Evolutionary conservation across 2,113 vertebrate species (phyloP), one percentile per base, ranked within the genome.

Genomic region (Triplophysa dalaica): DNA sequence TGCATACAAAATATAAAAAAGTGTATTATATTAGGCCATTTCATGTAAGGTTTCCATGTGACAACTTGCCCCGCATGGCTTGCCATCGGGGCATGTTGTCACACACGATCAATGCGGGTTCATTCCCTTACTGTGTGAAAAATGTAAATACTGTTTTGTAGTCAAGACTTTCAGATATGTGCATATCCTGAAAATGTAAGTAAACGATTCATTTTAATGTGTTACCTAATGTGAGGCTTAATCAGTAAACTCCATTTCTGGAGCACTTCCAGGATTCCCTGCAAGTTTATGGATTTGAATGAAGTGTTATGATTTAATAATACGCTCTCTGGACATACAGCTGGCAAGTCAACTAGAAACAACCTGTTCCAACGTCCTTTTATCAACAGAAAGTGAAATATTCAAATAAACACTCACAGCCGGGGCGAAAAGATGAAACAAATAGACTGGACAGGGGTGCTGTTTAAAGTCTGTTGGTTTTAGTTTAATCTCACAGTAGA

Each of bases 341-440:
- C 61, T 65, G 61, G 43, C 74, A 65, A 76, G 72, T 63, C 58
- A 29, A 13, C 14, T 33, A 69, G 70, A 77, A 77, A 61, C 70
- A 29, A 77, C 52, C 33, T 75, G 33, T 33, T 68, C 65, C 56
- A 38, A 56, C 63, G 52, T 65, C 64, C 50, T 58, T 64, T 54
- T 67, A 67, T 72, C 73, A 81, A 64, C 66, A 73, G 56, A 45
- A 58, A 76, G 21, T 43, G 41, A 50, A 81, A 69, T 62, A 60
- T 43, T 58, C 21, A 84, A 74, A 81, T 73, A 78, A 84, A 78
- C 38, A 24, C 43, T 19, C 62, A 41, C 62, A 45, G 79, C 22
- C 19, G 22, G 70, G 11, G 17, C 0, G 13, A 24, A n/a, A 29
- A 48, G 74, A 64, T 63, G 22, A 29, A 17, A 63, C 19, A 64